Conservation (phyloP, 1,140 invertebrate genomes). For the Parasteatoda tepidariorum region DNA sequence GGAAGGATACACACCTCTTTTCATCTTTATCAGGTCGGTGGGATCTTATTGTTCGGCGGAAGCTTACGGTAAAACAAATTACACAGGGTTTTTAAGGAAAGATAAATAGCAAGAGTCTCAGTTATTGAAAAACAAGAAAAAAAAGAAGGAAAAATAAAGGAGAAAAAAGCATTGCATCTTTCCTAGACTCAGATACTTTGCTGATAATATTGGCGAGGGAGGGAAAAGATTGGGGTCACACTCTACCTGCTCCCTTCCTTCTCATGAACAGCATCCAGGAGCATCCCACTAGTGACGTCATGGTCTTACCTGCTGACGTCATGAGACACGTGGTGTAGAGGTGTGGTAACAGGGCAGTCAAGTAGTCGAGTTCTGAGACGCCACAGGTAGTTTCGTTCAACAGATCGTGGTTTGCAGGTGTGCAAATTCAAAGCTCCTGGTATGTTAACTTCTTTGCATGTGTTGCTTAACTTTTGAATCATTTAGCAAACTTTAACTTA, state of each 20-base stretch:
- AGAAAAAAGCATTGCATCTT: not conserved
- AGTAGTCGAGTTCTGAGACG: constrained; percentile 56
- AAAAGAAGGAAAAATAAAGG: not conserved
- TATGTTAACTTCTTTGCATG: constrained; percentile 47
- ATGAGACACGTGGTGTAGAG: constrained; percentile 55
- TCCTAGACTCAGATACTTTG: not conserved
- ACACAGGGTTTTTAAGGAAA: not conserved
- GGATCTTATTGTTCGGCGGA: constrained; percentile 40
- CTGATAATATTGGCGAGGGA: not conserved
- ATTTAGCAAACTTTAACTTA: no score
- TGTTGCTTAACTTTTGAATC: not conserved
- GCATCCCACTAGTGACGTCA: constrained; percentile 50
- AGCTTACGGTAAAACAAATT: not conserved
- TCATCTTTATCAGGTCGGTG: constrained; percentile 37
- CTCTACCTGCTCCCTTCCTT: constrained; percentile 20
- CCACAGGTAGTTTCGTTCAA: constrained; percentile 57
- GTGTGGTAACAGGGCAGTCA: constrained; percentile 45
- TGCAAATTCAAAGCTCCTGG: constrained; percentile 9
- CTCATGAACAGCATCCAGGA: constrained; percentile 27
- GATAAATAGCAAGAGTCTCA: not conserved
- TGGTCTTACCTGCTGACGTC: constrained; percentile 56
- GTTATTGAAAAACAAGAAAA: not conserved
- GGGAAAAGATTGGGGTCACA: not conserved
- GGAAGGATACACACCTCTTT: constrained; percentile 59
- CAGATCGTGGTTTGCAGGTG: constrained; percentile 41